phyloP scores from a whole-genome alignment of 1,140 invertebrate genomes.

The Metopolophium dirhodum region DNA sequence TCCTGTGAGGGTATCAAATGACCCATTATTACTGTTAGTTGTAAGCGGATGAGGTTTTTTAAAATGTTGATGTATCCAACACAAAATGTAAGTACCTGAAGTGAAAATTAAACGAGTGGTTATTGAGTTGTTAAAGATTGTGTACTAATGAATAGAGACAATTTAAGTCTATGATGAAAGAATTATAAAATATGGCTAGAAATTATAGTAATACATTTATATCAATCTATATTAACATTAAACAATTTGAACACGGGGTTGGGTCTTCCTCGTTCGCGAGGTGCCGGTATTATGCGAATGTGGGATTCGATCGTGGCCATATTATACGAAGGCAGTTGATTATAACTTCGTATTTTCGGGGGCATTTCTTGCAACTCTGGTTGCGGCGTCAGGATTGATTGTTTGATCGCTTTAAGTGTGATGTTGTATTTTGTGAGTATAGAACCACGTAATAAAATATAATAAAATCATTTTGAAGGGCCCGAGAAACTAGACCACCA shows the following conservation, averaged over 20 bases:
- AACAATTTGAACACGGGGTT: not conserved
- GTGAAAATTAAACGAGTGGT: not conserved
- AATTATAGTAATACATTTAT: not conserved
- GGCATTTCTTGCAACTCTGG: not conserved
- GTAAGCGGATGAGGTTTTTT: not conserved
- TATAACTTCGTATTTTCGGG: not conserved
- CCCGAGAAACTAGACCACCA: not conserved
- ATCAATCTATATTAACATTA: not conserved
- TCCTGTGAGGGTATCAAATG: no score
- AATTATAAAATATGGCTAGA: not conserved
- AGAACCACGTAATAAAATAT: not conserved
- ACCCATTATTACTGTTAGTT: not conserved
- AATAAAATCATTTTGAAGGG: not conserved
- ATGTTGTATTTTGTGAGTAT: not conserved
- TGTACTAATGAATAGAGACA: not conserved
- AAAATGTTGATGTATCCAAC: not conserved
- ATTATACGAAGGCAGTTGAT: not conserved
- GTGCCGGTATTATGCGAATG: no score
- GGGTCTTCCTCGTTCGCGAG: not conserved
- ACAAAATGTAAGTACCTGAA: no score
- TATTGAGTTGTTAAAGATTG: not conserved
- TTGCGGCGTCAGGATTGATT: not conserved
- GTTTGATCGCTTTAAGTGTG: not conserved
- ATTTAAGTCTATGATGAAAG: not conserved
- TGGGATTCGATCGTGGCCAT: not conserved